A percentile compares a stretch with the other conserved stretches of the same genome.
Conservation (phyloP, 2,797 vertebrate species). For the Sphenodon punctatus region DNA sequence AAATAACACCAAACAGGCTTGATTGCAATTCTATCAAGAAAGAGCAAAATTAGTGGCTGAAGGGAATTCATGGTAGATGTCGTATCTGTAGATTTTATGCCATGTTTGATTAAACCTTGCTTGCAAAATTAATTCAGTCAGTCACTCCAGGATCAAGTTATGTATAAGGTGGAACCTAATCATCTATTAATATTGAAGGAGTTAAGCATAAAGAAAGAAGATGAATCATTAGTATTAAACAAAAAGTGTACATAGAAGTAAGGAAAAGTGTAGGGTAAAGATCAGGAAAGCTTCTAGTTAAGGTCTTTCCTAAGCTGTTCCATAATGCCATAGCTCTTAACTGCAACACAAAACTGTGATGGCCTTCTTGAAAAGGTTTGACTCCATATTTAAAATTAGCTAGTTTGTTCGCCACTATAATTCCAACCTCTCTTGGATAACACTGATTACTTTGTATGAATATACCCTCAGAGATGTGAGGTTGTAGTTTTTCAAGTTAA, state of each 20-base stretch:
- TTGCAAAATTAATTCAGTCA: background rate
- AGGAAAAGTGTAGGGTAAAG: background rate
- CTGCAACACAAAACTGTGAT: background rate
- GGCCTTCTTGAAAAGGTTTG: background rate
- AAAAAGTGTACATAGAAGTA: background rate
- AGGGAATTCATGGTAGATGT: slow-evolving; percentile 9
- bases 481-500: background rate
- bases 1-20: slow-evolving; percentile 4
- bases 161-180: background rate
- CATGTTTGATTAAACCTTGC: slow-evolving; percentile 11
- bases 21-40: slow-evolving; percentile 15
- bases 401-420: background rate
- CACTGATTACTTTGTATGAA: background rate
- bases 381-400: background rate
- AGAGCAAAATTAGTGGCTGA: slow-evolving; percentile 31
- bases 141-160: background rate
- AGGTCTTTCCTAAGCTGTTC: background rate
- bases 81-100: background rate
- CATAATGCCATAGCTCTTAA: background rate
- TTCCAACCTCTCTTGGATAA: background rate
- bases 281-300: background rate
- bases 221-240: slow-evolving; percentile 3
- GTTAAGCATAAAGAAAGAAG: no score
- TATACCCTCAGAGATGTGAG: background rate
- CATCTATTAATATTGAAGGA: background rate